Percentiles rank a stretch among this genome's conserved stretches.
Conservation (phyloP, 2,888 invertebrate genomes). For the Acutogordius australiensis region DNA sequence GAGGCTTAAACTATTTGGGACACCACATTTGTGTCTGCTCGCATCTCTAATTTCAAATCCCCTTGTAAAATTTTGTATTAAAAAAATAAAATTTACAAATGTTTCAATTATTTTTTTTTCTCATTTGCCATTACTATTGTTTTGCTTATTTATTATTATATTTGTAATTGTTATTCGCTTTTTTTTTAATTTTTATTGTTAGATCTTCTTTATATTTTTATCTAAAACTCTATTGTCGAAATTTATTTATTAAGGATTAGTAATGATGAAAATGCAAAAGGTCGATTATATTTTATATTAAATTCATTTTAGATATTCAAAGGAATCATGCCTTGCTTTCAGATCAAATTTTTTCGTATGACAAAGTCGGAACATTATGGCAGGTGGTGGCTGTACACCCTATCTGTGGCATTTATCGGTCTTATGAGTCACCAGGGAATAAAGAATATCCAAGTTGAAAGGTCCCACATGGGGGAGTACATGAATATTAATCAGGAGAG, state of each 20-base stretch:
- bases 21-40: constrained; percentile 44
- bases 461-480: constrained; percentile 34
- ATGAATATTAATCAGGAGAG: constrained; percentile 42
- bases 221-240: too few species aligned
- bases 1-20: constrained; percentile 45
- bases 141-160: neutral
- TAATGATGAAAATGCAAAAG: too few species aligned
- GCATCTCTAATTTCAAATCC: constrained; percentile 36
- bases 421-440: constrained; percentile 31
- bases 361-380: too few species aligned
- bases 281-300: too few species aligned
- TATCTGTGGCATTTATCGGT: constrained; percentile 27
- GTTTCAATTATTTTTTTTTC: neutral
- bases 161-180: neutral
- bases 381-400: too few species aligned
- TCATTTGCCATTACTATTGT: neutral
- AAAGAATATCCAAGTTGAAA: constrained; percentile 29
- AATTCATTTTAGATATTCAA: too few species aligned
- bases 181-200: too few species aligned
- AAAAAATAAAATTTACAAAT: neutral
- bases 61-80: constrained; percentile 25
- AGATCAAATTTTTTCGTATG: too few species aligned
- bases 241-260: too few species aligned
- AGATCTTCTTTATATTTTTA: too few species aligned
- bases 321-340: too few species aligned